phyloP scores from a whole-genome alignment of 1,140 invertebrate species.

The Acyrthosiphon pisum region DNA sequence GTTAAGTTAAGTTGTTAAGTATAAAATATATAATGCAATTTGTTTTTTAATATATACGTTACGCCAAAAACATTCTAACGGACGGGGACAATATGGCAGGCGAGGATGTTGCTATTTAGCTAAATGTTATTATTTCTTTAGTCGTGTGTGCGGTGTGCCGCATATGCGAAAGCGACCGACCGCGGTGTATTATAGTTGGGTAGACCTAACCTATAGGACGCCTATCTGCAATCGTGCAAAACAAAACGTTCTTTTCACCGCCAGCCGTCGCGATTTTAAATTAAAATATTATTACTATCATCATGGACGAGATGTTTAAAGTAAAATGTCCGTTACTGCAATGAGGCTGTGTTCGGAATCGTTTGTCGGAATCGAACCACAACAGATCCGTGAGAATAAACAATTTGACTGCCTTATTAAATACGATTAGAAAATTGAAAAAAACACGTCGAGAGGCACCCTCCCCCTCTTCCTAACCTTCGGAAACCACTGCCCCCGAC shows the following conservation, averaged over 20 bases:
- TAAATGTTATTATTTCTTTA: neutral
- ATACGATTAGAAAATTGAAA: too few relatives aligned
- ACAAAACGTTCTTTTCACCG: neutral
- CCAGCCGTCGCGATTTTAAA: too few relatives aligned
- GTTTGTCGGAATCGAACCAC: too few relatives aligned
- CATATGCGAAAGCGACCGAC: too few relatives aligned
- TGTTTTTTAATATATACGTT: neutral
- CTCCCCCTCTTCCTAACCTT: too few relatives aligned
- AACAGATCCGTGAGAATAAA: too few relatives aligned
- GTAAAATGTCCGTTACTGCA: neutral
- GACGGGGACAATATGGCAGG: neutral
- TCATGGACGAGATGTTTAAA: neutral
- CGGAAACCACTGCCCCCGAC: neutral
- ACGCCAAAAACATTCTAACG: slow-evolving; percentile 4
- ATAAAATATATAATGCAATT: neutral
- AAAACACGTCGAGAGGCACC: neutral
- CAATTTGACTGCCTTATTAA: too few relatives aligned
- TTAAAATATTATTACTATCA: neutral
- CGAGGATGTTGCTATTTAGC: neutral
- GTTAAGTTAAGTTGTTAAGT: too few relatives aligned
- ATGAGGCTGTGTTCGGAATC: too few relatives aligned
- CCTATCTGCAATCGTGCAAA: neutral
- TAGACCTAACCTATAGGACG: too few relatives aligned
- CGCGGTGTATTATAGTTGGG: neutral
- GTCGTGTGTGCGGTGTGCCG: neutral